phyloP scores from a whole-genome alignment of 35 echinoderm and acorn worm genomes.

The Hemicentrotus pulcherrimus region DNA sequence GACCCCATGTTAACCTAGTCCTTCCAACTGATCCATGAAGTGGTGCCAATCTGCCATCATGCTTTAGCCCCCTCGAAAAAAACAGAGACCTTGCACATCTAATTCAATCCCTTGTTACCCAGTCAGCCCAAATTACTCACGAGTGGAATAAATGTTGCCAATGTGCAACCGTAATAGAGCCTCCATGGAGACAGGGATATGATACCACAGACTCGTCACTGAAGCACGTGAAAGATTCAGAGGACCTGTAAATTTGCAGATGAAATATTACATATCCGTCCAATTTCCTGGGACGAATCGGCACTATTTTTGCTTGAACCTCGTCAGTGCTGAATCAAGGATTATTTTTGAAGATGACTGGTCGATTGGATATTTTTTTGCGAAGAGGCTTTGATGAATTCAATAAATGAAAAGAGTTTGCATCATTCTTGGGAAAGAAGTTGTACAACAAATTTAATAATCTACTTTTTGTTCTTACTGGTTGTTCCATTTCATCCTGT shows the following conservation, averaged over 20 bases:
- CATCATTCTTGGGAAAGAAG: background rate
- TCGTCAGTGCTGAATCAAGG: background rate
- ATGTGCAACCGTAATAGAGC: background rate
- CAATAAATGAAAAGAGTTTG: background rate
- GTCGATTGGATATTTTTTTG: background rate
- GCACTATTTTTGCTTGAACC: background rate
- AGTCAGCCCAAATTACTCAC: background rate
- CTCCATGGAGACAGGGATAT: background rate
- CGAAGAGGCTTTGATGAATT: background rate
- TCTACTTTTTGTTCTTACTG: background rate
- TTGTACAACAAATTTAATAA: background rate
- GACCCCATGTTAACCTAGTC: background rate
- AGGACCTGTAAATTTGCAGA: constrained; percentile 1
- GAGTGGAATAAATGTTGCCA: background rate
- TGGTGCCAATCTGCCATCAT: background rate
- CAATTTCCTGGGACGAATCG: background rate
- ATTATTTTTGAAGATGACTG: background rate
- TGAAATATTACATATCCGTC: background rate
- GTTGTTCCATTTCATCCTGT: background rate
- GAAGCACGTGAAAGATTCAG: background rate
- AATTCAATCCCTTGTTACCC: background rate
- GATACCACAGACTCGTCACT: background rate
- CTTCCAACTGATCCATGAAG: background rate
- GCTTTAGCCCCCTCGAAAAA: background rate
- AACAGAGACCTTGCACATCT: background rate